Evolutionary conservation across 2,888 invertebrate genomes (phyloP).

Genomic region (Drosophila macrospina): DNA sequence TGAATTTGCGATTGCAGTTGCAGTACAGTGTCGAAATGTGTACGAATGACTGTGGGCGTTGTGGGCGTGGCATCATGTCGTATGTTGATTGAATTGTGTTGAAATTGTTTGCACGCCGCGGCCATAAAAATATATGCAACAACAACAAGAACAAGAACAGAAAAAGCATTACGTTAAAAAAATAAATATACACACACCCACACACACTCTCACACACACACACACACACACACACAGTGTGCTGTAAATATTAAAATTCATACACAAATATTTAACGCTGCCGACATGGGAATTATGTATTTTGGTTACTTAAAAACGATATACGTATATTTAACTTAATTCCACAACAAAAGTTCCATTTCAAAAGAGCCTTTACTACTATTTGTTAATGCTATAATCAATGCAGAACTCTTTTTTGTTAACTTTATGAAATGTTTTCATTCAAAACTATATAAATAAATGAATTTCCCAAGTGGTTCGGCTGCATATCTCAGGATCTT

Average conservation of each 20-base stretch:
- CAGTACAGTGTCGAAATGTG: slow-evolving; percentile 85
- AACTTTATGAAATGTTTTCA: background rate
- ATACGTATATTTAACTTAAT: slow-evolving; percentile 56
- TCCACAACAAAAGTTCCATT: slow-evolving; percentile 16
- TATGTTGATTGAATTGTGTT: slow-evolving; percentile 82
- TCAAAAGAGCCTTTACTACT: slow-evolving; percentile 15
- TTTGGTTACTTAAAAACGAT: slow-evolving; percentile 67
- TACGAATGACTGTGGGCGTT: slow-evolving; percentile 82
- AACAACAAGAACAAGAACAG: too few relatives aligned
- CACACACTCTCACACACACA: slow-evolving; percentile 8
- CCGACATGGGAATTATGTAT: slow-evolving; percentile 58
- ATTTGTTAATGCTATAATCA: slow-evolving; percentile 28
- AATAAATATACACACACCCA: slow-evolving; percentile 22
- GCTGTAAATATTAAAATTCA: slow-evolving; percentile 68
- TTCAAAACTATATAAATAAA: background rate
- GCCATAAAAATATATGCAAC: slow-evolving; percentile 73
- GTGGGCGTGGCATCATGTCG: slow-evolving; percentile 59
- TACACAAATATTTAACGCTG: slow-evolving; percentile 58
- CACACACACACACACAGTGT: slow-evolving; percentile 9
- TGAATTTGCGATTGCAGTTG: slow-evolving; percentile 85
- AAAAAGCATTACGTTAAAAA: slow-evolving; percentile 38
- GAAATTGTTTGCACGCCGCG: slow-evolving; percentile 72
- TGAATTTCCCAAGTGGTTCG: background rate
- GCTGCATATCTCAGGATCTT: background rate
- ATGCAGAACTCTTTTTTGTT: background rate